Base-by-base conservation (phyloP, 2,888 invertebrate species). In the Drosophila incognita region DNA sequence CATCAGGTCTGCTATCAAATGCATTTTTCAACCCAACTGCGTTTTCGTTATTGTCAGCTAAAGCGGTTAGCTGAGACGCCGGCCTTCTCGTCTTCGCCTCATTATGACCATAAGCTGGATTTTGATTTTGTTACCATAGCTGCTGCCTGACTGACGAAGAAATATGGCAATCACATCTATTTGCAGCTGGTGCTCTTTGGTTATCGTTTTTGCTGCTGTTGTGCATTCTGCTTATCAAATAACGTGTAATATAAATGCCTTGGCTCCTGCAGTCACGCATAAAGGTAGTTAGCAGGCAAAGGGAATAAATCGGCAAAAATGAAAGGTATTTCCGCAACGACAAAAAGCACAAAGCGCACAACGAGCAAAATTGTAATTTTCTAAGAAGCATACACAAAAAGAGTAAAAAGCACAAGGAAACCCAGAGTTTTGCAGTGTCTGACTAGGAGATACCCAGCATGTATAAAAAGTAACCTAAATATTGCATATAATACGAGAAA, bases 361-460 rank as follows among this genome's bases (percentile, higher is more conserved):
- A 79, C 73, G 66, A 74, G 68, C 74, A 81, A 81, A 76, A 81
- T 71, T 69, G 79, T 83, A 86, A 86, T 87, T 78, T 87, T 81
- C 69, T 76, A 70, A 76, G 64, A 53, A 52, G 58, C 69, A 46
- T 33, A 65, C 42, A 63, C 24, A 51, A 61, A 40, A 29, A n/a
- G n/a, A 21, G 8, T 42, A 27, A 35, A 48, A 33, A 46, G 8
- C 24, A 48, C 35, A 21, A 36, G 3, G 2, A 10, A 40, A 60
- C 51, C 21, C 11, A 24, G 10, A 1, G 1, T 5, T 8, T 6
- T 6, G 4, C 6, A 8, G 38, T 27, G 11, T 8, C 7, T 0
- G 7, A 31, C 49, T n/a, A 2, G 3, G 11, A 15, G 10, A 54
- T 54, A 33, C 53, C 27, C 64, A 33, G 24, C 15, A 13, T 53